phyloP scores from a whole-genome alignment of 2,797 vertebrate genomes.

The Muscicapa striata region DNA sequence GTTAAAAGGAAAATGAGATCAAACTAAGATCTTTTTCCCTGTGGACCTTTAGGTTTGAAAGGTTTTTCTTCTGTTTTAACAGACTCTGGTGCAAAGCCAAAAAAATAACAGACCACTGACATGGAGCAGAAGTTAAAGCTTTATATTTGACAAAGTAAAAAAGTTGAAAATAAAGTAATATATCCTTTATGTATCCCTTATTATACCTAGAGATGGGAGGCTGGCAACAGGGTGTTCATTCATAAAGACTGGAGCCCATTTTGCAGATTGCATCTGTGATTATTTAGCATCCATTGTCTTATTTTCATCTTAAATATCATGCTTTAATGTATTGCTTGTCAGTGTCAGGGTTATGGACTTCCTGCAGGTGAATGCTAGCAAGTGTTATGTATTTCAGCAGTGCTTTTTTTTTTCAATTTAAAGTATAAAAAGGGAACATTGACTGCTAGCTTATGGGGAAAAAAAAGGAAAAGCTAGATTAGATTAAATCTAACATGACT shows the following conservation, averaged over 20 bases:
- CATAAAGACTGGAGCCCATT: background rate
- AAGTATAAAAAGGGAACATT: background rate
- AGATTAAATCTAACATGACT: background rate
- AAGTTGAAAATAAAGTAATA: background rate
- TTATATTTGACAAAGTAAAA: background rate
- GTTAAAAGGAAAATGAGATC: constrained; percentile 4
- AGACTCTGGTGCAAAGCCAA: background rate
- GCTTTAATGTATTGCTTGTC: background rate
- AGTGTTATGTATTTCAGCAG: background rate
- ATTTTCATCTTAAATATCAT: background rate
- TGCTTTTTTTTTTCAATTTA: background rate
- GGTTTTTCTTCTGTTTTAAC: background rate
- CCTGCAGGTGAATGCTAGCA: background rate
- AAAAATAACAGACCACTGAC: background rate
- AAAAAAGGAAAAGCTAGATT: background rate
- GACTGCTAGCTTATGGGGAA: background rate
- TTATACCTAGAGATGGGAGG: background rate
- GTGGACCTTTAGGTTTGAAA: background rate
- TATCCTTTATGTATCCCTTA: background rate
- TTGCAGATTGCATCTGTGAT: background rate
- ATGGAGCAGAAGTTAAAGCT: background rate
- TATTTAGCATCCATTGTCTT: background rate
- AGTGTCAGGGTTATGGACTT: background rate
- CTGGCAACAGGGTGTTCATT: background rate
- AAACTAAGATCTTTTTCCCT: background rate